Percentiles rank a stretch among this genome's conserved stretches.
phyloP scores from a whole-genome alignment of 2,888 invertebrate species.

The Pandemis corylana region DNA sequence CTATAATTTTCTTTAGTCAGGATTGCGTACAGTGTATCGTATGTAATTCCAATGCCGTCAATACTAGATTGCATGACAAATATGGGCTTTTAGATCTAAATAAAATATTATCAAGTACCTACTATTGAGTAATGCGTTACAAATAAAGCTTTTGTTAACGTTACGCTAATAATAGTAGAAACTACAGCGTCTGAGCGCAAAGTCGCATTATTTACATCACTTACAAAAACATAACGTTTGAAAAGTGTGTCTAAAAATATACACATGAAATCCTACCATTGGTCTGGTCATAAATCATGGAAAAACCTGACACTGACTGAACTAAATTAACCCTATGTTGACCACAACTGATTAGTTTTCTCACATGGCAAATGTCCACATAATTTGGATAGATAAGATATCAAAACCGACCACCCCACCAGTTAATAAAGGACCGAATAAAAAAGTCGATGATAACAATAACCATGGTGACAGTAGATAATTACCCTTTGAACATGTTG shows the following conservation, averaged over 20 bases:
- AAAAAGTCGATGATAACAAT: conserved; percentile 19
- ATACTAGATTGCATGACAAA: background rate
- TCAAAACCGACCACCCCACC: conserved; percentile 12
- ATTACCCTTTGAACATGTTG: background rate
- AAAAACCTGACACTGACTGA: background rate
- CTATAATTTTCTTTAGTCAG: background rate
- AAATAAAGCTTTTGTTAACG: no score
- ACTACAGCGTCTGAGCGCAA: no score
- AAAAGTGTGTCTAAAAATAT: no score
- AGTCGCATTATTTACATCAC: no score
- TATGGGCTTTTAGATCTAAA: background rate
- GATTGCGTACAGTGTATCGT: background rate
- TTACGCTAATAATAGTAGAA: no score
- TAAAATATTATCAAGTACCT: no score
- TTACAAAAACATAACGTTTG: no score
- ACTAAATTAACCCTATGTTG: background rate
- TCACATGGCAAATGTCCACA: conserved; percentile 21
- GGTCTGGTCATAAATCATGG: background rate
- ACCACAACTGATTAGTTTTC: background rate
- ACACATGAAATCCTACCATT: background rate
- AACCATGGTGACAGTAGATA: background rate
- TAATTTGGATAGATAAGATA: conserved; percentile 21
- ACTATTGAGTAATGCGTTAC: no score
- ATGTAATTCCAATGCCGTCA: background rate
- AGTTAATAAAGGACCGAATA: background rate